Evolutionary conservation across 2,888 invertebrate species (phyloP).

Genomic region (Cerceris rybyensis): DNA sequence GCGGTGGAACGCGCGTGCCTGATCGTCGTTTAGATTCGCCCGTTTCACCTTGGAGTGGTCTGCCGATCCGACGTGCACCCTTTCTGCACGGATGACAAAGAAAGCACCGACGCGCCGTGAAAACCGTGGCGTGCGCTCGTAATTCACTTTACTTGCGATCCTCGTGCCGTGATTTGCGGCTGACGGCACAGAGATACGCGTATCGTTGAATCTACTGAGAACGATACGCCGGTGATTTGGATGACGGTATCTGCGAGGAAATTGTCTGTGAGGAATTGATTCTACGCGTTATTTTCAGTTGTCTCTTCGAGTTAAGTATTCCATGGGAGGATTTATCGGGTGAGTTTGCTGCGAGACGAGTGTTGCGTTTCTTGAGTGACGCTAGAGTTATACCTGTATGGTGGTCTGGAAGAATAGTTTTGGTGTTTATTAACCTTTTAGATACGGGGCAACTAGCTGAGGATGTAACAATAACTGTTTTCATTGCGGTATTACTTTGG

Average conservation of each 20-base stretch:
- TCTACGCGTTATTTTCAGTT: too few relatives aligned
- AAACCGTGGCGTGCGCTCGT: slow-evolving; percentile 53
- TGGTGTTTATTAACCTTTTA: too few relatives aligned
- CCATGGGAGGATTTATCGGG: too few relatives aligned
- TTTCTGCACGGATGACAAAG: slow-evolving; percentile 63
- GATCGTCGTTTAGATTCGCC: slow-evolving; percentile 66
- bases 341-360: too few relatives aligned
- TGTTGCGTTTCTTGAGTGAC: too few relatives aligned
- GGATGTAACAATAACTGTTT: too few relatives aligned
- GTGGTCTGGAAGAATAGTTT: too few relatives aligned
- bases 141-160: slow-evolving; percentile 64
- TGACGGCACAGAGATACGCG: slow-evolving; percentile 32
- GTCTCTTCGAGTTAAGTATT: too few relatives aligned
- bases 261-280: neutral
- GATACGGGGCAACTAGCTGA: too few relatives aligned
- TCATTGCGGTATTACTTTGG: too few relatives aligned
- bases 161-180: slow-evolving; percentile 60
- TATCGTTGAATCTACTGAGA: slow-evolving; percentile 36
- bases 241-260: neutral
- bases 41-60: slow-evolving; percentile 38
- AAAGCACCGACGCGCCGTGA: slow-evolving; percentile 43
- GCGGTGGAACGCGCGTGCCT: slow-evolving; percentile 67
- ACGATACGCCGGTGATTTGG: slow-evolving; percentile 6
- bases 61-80: slow-evolving; percentile 25
- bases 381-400: too few relatives aligned